phyloP scores from a whole-genome alignment of 2,113 vertebrate genomes.

The Ophthalmolycus amberensis region DNA sequence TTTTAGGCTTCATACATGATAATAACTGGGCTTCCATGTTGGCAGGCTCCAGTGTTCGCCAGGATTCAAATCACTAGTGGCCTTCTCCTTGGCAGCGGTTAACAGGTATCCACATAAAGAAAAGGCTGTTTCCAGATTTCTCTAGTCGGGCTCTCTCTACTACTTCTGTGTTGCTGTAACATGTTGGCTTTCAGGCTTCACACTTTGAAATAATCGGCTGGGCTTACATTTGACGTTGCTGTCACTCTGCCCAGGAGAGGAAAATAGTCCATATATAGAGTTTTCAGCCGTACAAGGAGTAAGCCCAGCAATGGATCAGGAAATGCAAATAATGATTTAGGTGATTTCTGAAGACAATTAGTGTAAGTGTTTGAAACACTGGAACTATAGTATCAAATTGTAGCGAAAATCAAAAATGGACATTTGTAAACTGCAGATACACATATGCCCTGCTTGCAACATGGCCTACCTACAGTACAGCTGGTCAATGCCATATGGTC shows the following conservation, averaged over 20 bases:
- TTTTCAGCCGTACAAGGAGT: background rate
- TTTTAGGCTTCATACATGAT: conserved; percentile 30
- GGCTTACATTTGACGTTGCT: conserved; percentile 37
- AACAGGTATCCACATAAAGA: conserved; percentile 51
- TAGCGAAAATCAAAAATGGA: background rate
- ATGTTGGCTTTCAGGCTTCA: conserved; percentile 42
- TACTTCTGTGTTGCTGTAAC: conserved; percentile 22
- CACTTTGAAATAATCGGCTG: conserved; percentile 43
- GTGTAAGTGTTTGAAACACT: background rate
- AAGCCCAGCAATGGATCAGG: background rate
- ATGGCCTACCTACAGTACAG: background rate
- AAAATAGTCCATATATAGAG: conserved; percentile 19
- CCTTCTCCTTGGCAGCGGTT: conserved; percentile 46
- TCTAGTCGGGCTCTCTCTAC: conserved; percentile 19
- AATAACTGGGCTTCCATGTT: conserved; percentile 38
- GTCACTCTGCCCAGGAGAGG: conserved; percentile 16
- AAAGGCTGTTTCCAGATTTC: conserved; percentile 26
- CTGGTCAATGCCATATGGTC: background rate
- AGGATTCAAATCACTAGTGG: conserved; percentile 50
- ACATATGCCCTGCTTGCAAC: background rate
- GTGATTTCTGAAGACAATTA: background rate
- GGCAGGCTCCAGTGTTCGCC: conserved; percentile 12
- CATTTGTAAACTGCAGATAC: background rate
- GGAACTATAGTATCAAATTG: background rate
- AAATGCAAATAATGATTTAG: background rate